Evolutionary conservation across 2,797 vertebrate genomes (phyloP), one percentile per base, ranked within the genome.

Genomic region (Tadarida brasiliensis): DNA sequence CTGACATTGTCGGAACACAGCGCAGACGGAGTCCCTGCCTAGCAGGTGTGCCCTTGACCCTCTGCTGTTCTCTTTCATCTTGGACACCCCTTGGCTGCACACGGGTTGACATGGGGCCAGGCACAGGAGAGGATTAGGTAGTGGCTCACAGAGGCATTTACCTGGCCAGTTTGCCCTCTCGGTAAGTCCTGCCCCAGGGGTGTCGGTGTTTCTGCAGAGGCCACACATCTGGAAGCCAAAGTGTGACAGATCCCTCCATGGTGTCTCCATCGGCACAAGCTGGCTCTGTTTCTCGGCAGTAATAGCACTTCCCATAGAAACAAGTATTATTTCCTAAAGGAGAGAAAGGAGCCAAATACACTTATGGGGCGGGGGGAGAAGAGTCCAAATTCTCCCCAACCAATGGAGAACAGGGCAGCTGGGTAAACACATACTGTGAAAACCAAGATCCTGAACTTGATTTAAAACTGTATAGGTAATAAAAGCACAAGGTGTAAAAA

Each of bases 291-390:
- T 99, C 99, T 65, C 99, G 99, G 96, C 99, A 99, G 97, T 99
- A 99, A 95, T 99, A 99, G 97, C 99, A 99, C 98, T 99, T 99
- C 57, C 99, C 99, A 71, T 99, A 99, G 98, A 99, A 99, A 94
- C 99, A 99, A 1, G 99, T 99, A 96, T 99, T 99, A 96, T 99
- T 99, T 94, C 99, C 99, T 99, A 96, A 0, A 93, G 68, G 77
- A 74, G 59, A 71, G 89, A 94, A 90, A 68, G 30, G 49, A 77
- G 7, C 57, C 87, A 87, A 47, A 80, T 28, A 89, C 17, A 24
- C 39, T 80, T 35, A 78, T 51, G 35, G 33, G 57, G 20, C 0
- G 7, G 73, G 76, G 68, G 68, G 82, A 28, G 51, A 70, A n/a
- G 77, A 74, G 6, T 70, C 86, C 35, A 61, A 57, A 65, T 76